Conservation (phyloP, 2,888 invertebrate genomes). For the Strigamia crassipes region DNA sequence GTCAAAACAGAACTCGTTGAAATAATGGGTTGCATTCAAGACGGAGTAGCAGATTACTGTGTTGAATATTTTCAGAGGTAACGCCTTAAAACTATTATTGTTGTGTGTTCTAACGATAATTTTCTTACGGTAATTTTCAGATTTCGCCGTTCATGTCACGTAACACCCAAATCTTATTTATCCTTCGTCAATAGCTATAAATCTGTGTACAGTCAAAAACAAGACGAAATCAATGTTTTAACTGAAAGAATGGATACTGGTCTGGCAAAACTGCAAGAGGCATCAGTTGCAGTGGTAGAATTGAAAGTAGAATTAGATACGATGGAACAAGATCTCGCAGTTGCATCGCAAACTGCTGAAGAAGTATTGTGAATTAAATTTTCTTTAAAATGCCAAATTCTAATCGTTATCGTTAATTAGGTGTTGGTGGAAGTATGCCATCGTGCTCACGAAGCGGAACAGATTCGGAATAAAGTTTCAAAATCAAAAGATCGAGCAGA, state of each 20-base stretch:
- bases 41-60: conserved; percentile 83
- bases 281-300: conserved; percentile 88
- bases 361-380: conserved; percentile 63
- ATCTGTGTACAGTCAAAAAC: conserved; percentile 86
- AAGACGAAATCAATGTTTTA: conserved; percentile 85
- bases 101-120: not conserved
- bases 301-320: conserved; percentile 88
- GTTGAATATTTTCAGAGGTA: conserved; percentile 81
- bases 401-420: conserved; percentile 50
- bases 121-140: conserved; percentile 58
- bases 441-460: conserved; percentile 92
- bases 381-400: not conserved
- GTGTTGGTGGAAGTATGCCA: conserved; percentile 84
- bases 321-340: conserved; percentile 91
- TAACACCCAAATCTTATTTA: conserved; percentile 95
- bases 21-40: conserved; percentile 91
- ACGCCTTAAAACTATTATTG: not conserved
- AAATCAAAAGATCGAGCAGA: conserved; percentile 96
- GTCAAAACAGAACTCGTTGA: conserved; percentile 85
- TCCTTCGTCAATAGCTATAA: conserved; percentile 96
- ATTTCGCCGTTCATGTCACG: conserved; percentile 90
- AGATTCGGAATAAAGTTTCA: conserved; percentile 92
- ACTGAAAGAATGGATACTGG: conserved; percentile 94
- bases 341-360: conserved; percentile 91
- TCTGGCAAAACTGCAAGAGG: conserved; percentile 91